Conservation (phyloP, 1,140 invertebrate genomes). For the Neuroterus valhalla region DNA sequence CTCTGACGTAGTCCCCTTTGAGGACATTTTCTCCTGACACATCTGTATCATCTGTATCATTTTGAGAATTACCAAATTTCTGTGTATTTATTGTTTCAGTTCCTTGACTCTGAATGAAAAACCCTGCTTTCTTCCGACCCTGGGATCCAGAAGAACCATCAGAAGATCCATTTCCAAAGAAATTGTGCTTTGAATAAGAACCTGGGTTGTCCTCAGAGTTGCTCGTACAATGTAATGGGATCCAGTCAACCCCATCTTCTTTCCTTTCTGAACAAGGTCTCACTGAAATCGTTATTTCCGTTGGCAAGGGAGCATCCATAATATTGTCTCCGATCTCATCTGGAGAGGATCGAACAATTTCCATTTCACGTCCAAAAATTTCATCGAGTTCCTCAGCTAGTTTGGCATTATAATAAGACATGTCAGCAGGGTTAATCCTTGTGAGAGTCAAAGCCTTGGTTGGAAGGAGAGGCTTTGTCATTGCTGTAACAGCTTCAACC, state of each 20-base stretch:
- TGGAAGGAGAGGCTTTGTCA: neutral
- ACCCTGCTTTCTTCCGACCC: neutral
- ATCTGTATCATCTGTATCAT: neutral
- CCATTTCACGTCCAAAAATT: neutral
- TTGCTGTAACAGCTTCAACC: neutral
- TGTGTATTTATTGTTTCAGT: neutral
- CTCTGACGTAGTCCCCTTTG: constrained; percentile 46
- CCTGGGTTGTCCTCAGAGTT: neutral
- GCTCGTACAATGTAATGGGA: neutral
- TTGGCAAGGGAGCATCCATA: constrained; percentile 4
- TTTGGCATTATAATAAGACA: neutral
- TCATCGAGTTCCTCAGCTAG: neutral
- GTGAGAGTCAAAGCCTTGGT: neutral
- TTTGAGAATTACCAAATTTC: neutral
- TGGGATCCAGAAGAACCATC: constrained; percentile 1
- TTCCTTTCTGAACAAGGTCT: neutral
- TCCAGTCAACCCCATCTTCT: neutral
- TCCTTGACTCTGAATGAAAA: neutral
- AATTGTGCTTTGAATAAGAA: neutral
- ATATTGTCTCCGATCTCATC: neutral
- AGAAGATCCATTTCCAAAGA: constrained; percentile 1
- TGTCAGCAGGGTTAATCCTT: neutral
- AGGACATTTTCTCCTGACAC: neutral
- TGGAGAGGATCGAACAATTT: constrained; percentile 24
- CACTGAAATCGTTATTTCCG: neutral